A percentile compares a stretch with the other conserved stretches of the same genome.
These are phyloP conservation scores for Prietella phreatophila DNA, from an alignment of 2,113 vertebrate genomes.

Conservation along the genomic window DNA sequence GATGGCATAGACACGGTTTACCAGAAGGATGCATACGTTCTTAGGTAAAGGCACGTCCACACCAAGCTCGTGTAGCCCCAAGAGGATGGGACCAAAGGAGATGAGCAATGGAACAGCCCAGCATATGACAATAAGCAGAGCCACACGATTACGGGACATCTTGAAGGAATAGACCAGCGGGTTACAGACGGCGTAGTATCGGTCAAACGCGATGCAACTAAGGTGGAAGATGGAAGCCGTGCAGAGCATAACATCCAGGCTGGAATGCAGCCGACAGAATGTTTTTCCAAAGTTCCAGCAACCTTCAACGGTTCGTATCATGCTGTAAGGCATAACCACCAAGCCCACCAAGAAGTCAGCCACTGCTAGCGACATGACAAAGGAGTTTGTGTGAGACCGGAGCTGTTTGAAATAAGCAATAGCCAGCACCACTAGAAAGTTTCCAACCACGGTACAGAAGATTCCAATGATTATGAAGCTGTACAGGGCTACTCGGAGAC, in stretches of 20 bases:
- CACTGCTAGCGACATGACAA: conserved; percentile 75
- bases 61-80: conserved; percentile 67
- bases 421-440: conserved; percentile 74
- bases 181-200: conserved; percentile 79
- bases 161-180: conserved; percentile 72
- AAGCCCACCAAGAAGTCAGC: conserved; percentile 79
- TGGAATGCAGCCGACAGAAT: conserved; percentile 75
- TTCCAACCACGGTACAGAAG: conserved; percentile 73
- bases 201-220: conserved; percentile 78
- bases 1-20: conserved; percentile 73
- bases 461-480: conserved; percentile 65
- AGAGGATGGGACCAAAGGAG: conserved; percentile 76
- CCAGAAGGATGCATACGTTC: conserved; percentile 70
- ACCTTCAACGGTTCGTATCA: conserved; percentile 76
- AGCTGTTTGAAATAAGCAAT: conserved; percentile 76
- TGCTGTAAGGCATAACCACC: conserved; percentile 79
- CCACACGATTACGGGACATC: conserved; percentile 68
- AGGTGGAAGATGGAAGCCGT: conserved; percentile 80
- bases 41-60: conserved; percentile 62
- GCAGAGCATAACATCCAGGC: conserved; percentile 79
- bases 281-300: conserved; percentile 74
- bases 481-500: conserved; percentile 65
- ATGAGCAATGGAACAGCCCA: conserved; percentile 74
- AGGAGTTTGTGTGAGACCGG: conserved; percentile 75
- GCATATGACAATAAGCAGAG: conserved; percentile 68